phyloP scores from a whole-genome alignment of 1,140 invertebrate genomes.

The Amphibalanus amphitrite region DNA sequence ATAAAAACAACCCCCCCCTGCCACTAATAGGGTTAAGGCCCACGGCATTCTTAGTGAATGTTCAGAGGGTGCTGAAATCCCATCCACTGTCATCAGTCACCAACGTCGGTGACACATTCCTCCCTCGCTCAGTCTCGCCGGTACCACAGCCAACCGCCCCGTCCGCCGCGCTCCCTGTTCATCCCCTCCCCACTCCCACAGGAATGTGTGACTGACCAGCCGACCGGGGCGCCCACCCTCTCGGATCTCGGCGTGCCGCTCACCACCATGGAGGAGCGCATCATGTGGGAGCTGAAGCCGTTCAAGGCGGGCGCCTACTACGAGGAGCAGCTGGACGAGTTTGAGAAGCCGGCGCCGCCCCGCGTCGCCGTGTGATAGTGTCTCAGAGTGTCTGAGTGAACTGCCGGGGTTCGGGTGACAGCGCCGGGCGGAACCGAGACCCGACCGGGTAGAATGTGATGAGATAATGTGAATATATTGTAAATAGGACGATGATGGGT shows the following conservation, averaged over 20 bases:
- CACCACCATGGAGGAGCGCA: slow-evolving; percentile 52
- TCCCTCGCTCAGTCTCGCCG: too few species aligned
- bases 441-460: background rate
- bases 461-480: too few species aligned
- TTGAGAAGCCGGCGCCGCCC: slow-evolving; percentile 43
- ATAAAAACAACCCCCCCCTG: too few species aligned
- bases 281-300: slow-evolving; percentile 54
- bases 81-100: too few species aligned
- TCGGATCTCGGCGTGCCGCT: slow-evolving; percentile 70
- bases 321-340: slow-evolving; percentile 54
- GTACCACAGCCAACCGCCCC: background rate
- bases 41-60: too few species aligned
- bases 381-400: background rate
- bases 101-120: too few species aligned
- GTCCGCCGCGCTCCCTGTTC: too few species aligned
- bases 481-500: too few species aligned
- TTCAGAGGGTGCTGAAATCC: too few species aligned
- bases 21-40: too few species aligned
- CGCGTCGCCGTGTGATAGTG: background rate
- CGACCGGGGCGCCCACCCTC: slow-evolving; percentile 50
- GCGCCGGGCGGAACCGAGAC: too few species aligned
- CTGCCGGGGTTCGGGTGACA: too few species aligned
- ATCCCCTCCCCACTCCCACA: slow-evolving; percentile 22
- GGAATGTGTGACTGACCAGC: slow-evolving; percentile 54
- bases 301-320: slow-evolving; percentile 46